Base-by-base conservation (phyloP, 2,888 invertebrate genomes). In the Scaptomyza polygonia region DNA sequence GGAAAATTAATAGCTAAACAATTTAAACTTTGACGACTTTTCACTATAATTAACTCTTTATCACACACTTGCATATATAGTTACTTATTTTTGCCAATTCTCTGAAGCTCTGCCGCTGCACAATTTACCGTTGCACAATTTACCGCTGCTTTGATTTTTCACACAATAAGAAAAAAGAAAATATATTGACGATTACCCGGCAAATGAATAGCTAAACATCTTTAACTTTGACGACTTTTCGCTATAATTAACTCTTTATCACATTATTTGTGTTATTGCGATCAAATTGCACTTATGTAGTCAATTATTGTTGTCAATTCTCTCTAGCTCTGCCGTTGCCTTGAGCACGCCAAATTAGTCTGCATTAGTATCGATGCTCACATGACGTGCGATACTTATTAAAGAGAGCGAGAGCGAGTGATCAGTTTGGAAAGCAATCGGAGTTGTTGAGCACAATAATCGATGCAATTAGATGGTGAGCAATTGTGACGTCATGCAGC, bases 401-500 rank as follows among this genome's bases (percentile, higher is more conserved):
- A 32, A 2, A 11, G 34, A 14, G 5, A 25, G 21, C 11, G n/a
- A 48, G 11, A 49, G 14, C 11, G 25, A 48, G 18, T 49, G 36
- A 49, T 54, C 45, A 34, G 11, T 14, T 34, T 11, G n/a, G 5
- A 12, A n/a, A 12, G 14, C 9, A 16, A 54, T 12, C 32, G 44
- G 5, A 12, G 8, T 11, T 7, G 21, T n/a, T 36, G 9, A 29
- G 27, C 29, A 21, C n/a, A 9, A 18, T 9, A 11, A 6, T 45
- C 11, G 14, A 8, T 18, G 43, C 42, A 49, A 25, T 21, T 18
- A 43, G 21, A 25, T 14, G 34, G n/a, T 21, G 34, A 14, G 21
- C 34, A 14, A 21, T 49, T 25, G 49, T 49, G 49, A 49, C 25
- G 36, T 49, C 36, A 49, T n/a, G 52, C 42, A 16, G 36, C 16